Evolutionary conservation across 2,888 invertebrate species (phyloP).

Genomic region (Orgyia antiqua): DNA sequence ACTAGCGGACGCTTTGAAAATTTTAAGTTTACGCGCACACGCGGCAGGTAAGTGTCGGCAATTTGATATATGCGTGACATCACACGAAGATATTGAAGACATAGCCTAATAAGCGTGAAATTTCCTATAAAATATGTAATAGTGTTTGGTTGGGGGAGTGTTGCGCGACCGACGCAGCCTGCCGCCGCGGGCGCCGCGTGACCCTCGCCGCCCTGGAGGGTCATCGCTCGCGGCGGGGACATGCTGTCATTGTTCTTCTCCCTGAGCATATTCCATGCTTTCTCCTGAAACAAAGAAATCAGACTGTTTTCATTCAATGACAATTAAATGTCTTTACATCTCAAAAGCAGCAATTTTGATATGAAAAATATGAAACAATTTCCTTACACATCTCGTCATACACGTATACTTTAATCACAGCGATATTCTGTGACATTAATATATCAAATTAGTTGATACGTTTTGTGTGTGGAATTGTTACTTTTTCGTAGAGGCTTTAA

Average conservation of each 20-base stretch:
- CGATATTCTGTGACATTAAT: too few relatives aligned
- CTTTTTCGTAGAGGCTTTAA: too few relatives aligned
- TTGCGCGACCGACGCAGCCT: conserved; percentile 41
- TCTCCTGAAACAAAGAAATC: conserved; percentile 60
- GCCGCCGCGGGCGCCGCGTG: conserved; percentile 48
- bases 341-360: too few relatives aligned
- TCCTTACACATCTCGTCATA: too few relatives aligned
- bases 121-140: conserved; percentile 55
- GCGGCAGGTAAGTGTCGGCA: conserved; percentile 41
- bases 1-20: conserved; percentile 74
- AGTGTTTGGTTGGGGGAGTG: conserved; percentile 41
- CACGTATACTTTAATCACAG: too few relatives aligned
- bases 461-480: too few relatives aligned
- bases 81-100: conserved; percentile 60
- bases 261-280: conserved; percentile 70
- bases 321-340: neutral
- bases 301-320: neutral
- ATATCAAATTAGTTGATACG: too few relatives aligned
- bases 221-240: conserved; percentile 71
- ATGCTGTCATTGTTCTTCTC: conserved; percentile 68
- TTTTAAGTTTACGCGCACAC: conserved; percentile 55
- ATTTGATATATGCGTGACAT: conserved; percentile 51
- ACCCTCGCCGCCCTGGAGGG: conserved; percentile 56
- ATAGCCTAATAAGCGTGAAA: conserved; percentile 72
- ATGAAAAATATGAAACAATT: too few relatives aligned